Evolutionary conservation across 2,797 vertebrate genomes (phyloP).

Genomic region (Limosa lapponica): DNA sequence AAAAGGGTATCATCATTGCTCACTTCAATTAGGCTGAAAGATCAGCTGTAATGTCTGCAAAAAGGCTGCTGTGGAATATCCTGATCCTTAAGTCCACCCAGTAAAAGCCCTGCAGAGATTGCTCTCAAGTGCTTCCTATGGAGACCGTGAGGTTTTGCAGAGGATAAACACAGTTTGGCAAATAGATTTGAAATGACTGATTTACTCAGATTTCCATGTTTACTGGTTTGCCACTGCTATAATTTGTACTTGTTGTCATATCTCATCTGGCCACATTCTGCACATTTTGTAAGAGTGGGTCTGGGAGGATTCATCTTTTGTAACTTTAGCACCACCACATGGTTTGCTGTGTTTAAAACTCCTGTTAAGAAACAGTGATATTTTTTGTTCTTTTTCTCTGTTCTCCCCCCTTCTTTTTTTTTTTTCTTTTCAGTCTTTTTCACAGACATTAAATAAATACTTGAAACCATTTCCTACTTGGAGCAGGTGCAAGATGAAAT

Average conservation of each 20-base stretch:
- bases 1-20: not conserved
- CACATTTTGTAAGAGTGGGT: not conserved
- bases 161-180: conserved; percentile 58
- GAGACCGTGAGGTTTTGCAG: conserved; percentile 35
- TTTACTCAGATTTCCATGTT: conserved; percentile 61
- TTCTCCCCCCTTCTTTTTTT: fast-evolving
- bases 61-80: conserved; percentile 23
- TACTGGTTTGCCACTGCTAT: conserved; percentile 59
- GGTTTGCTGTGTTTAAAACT: conserved; percentile 42
- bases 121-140: conserved; percentile 36
- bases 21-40: conserved; percentile 33
- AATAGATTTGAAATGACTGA: conserved; percentile 70
- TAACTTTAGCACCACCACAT: conserved; percentile 68
- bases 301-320: conserved; percentile 23
- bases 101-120: conserved; percentile 33
- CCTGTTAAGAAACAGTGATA: not conserved
- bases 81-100: not conserved
- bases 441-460: not conserved
- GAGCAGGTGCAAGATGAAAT: not conserved
- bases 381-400: too few species aligned
- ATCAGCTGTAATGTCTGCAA: not conserved
- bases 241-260: conserved; percentile 51
- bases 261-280: conserved; percentile 11
- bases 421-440: not conserved
- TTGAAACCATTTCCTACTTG: not conserved